phyloP scores from a whole-genome alignment of 2,888 invertebrate species.

The Aporophyla lueneburgensis region DNA sequence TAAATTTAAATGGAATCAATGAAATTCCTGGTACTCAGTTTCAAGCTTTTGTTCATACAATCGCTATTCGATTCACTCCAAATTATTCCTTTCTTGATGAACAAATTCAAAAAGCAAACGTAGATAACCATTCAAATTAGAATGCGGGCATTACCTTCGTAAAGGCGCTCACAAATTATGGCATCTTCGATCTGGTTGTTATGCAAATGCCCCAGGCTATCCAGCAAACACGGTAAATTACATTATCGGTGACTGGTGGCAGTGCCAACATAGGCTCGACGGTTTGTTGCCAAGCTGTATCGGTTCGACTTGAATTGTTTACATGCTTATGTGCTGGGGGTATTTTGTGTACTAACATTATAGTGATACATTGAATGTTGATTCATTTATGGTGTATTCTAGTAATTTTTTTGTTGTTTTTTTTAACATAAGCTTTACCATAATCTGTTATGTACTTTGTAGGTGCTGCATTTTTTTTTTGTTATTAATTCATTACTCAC shows the following conservation, averaged over 20 bases:
- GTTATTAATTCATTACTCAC: too few species aligned
- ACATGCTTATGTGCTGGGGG: constrained; percentile 9
- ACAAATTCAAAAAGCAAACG: constrained; percentile 27
- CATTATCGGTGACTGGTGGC: constrained; percentile 63
- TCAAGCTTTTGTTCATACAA: not conserved
- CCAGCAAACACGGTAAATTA: constrained; percentile 61
- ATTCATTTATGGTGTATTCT: not conserved
- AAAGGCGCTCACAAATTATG: constrained; percentile 71
- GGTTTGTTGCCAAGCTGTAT: constrained; percentile 57
- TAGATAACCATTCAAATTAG: constrained; percentile 59
- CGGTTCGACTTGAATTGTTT: constrained; percentile 39
- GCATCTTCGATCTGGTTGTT: constrained; percentile 71
- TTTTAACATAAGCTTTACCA: not conserved
- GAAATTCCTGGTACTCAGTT: not conserved
- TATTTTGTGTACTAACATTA: constrained; percentile 2
- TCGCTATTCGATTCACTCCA: not conserved
- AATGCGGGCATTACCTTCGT: constrained; percentile 60
- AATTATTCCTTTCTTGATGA: constrained; percentile 15
- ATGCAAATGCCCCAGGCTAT: constrained; percentile 69
- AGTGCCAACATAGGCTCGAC: constrained; percentile 49
- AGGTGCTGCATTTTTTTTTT: not conserved
- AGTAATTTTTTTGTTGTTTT: not conserved
- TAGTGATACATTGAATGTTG: not conserved
- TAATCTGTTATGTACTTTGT: not conserved
- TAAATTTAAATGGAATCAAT: not conserved